phyloP scores from a whole-genome alignment of 1,140 invertebrate genomes.

The Ceratosolen solmsi region DNA sequence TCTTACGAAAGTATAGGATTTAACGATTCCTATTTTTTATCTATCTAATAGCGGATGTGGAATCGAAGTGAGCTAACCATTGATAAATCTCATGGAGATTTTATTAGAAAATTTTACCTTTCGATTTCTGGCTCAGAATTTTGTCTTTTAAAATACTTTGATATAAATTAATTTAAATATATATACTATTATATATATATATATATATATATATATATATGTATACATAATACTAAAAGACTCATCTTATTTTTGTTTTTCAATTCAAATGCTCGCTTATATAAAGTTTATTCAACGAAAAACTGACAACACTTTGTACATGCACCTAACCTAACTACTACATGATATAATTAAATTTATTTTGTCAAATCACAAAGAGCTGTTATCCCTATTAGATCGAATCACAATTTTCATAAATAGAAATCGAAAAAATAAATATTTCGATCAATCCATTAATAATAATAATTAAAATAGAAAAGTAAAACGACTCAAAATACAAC shows the following conservation, averaged over 20 bases:
- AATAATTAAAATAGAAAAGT: neutral
- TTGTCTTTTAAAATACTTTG: neutral
- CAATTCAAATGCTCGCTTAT: slow-evolving; percentile 21
- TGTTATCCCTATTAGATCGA: slow-evolving; percentile 13
- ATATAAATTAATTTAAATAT: slow-evolving; percentile 4
- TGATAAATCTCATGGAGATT: slow-evolving; percentile 27
- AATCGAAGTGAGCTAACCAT: slow-evolving; percentile 21
- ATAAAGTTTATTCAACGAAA: slow-evolving; percentile 37
- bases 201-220: too few species aligned
- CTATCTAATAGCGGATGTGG: slow-evolving; percentile 20
- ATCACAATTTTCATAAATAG: slow-evolving; percentile 34
- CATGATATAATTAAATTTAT: slow-evolving; percentile 40
- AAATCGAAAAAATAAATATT: slow-evolving; percentile 13
- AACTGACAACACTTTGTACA: slow-evolving; percentile 44
- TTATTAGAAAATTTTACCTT: slow-evolving; percentile 32
- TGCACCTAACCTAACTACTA: slow-evolving; percentile 35
- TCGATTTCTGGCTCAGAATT: slow-evolving; percentile 36
- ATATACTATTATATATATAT: neutral
- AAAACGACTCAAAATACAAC: slow-evolving; percentile 5
- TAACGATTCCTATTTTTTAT: slow-evolving; percentile 4
- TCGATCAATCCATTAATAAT: slow-evolving; percentile 2
- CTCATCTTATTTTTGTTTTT: slow-evolving; percentile 18
- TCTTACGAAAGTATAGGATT: slow-evolving; percentile 18
- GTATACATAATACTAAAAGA: neutral
- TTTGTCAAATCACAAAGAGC: slow-evolving; percentile 26